A percentile compares a stretch with the other conserved stretches of the same genome.
Conservation (phyloP, 2,888 invertebrate genomes). For the Hyalella azteca region DNA sequence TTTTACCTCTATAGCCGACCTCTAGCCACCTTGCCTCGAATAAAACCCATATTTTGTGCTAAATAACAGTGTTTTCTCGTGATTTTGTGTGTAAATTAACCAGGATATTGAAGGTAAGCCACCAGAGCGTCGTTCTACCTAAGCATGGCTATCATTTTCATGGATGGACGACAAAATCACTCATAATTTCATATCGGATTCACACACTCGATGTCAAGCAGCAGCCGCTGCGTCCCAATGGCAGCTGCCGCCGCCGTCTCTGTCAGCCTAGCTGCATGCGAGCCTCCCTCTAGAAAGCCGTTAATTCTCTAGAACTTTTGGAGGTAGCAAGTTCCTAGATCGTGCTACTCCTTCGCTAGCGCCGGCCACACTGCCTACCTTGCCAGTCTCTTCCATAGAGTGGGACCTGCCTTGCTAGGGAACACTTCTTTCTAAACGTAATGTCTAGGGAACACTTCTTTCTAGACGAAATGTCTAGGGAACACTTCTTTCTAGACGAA, state of each 20-base stretch:
- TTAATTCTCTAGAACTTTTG: neutral
- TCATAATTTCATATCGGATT: conserved; percentile 21
- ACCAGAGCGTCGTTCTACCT: neutral
- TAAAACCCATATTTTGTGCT: conserved; percentile 29
- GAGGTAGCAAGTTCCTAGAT: neutral
- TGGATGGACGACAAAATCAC: neutral
- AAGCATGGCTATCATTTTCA: conserved; percentile 5
- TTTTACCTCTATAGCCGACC: conserved; percentile 37
- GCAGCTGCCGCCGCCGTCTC: neutral
- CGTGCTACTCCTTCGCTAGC: neutral
- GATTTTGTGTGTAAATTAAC: neutral
- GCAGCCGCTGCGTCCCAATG: neutral
- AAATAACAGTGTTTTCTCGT: conserved; percentile 4
- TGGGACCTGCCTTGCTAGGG: neutral
- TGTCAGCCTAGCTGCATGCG: neutral
- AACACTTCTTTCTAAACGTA: neutral
- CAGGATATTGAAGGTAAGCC: neutral
- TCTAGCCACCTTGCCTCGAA: conserved; percentile 25
- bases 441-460: too few species aligned
- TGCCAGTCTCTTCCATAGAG: neutral
- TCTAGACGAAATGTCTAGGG: too few species aligned
- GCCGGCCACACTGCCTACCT: neutral
- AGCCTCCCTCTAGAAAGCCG: neutral
- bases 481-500: too few species aligned
- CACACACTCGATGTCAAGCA: conserved; percentile 2